Percentiles rank a stretch among this genome's conserved stretches.
Evolutionary conservation across 2,888 invertebrate species (phyloP).

Genomic region (Hoplodrina blanda): DNA sequence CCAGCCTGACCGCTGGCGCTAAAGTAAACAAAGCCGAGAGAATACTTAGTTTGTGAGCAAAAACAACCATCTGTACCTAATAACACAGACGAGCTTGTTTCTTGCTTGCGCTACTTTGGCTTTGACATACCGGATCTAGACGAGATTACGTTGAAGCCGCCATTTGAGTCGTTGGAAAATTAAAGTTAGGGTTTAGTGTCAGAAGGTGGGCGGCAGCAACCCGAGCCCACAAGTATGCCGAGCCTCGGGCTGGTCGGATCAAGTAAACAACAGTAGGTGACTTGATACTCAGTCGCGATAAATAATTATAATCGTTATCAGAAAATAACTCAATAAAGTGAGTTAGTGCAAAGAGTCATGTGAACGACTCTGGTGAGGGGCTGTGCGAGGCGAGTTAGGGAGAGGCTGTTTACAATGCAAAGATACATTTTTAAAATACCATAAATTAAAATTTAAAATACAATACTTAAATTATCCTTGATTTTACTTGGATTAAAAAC

Average conservation of each 20-base stretch:
- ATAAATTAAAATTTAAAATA: too few relatives aligned
- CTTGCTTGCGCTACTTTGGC: neutral
- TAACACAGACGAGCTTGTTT: slow-evolving; percentile 1
- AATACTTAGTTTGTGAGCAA: slow-evolving; percentile 4
- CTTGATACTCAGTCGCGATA: too few relatives aligned
- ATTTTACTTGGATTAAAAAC: neutral
- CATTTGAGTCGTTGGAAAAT: neutral
- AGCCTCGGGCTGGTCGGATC: too few relatives aligned
- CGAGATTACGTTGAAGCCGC: neutral
- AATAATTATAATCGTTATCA: too few relatives aligned
- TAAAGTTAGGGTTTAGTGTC: neutral
- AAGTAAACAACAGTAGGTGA: too few relatives aligned
- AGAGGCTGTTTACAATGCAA: too few relatives aligned
- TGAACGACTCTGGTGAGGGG: too few relatives aligned
- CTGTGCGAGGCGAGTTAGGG: too few relatives aligned
- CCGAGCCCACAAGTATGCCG: neutral
- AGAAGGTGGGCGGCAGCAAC: neutral
- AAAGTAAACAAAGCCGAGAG: slow-evolving; percentile 12
- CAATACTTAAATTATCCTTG: too few relatives aligned
- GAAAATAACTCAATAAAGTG: too few relatives aligned
- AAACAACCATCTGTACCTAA: slow-evolving; percentile 9
- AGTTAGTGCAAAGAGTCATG: too few relatives aligned
- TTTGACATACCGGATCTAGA: slow-evolving; percentile 1
- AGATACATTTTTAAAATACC: too few relatives aligned
- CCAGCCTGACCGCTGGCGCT: neutral